Percentiles rank a stretch among this genome's conserved stretches.
These are phyloP conservation scores for Oostethus manadensis DNA, from an alignment of 2,113 vertebrate genomes.

Conservation along the genomic window DNA sequence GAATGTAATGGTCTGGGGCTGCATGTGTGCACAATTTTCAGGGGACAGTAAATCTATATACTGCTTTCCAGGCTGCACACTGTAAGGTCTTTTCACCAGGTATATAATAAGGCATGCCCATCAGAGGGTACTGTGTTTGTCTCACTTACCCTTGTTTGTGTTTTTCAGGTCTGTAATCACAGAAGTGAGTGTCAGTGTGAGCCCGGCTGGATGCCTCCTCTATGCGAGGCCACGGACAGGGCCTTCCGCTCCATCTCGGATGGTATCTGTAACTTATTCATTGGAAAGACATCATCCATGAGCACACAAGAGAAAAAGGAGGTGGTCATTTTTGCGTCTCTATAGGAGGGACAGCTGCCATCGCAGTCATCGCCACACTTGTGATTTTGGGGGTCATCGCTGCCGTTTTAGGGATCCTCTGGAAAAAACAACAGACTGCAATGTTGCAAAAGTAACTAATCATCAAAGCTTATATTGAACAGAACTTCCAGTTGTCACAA, in stretches of 20 bases:
- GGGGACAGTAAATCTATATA: too few relatives aligned
- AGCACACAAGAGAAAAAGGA: not conserved
- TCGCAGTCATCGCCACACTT: slow-evolving; percentile 28
- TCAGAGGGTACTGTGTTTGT: too few relatives aligned
- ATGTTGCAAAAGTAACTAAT: slow-evolving; percentile 37
- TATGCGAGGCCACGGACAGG: slow-evolving; percentile 30
- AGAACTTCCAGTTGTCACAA: too few relatives aligned
- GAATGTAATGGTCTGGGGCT: too few relatives aligned
- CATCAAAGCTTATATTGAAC: too few relatives aligned
- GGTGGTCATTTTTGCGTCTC: not conserved
- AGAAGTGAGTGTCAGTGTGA: slow-evolving; percentile 69
- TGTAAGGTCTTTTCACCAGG: too few relatives aligned
- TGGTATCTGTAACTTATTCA: slow-evolving; percentile 14
- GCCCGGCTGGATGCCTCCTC: slow-evolving; percentile 64
- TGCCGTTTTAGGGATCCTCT: slow-evolving; percentile 21
- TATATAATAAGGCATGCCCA: too few relatives aligned
- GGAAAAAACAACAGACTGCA: slow-evolving; percentile 45
- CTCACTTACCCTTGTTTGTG: not conserved
- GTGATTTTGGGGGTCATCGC: slow-evolving; percentile 40
- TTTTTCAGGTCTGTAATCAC: slow-evolving; percentile 72
- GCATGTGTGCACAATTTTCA: too few relatives aligned
- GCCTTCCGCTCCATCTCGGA: not conserved
- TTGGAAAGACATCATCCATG: not conserved
- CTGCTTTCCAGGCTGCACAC: too few relatives aligned
- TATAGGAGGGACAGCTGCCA: slow-evolving; percentile 42